These are phyloP conservation scores for Plotosus lineatus DNA, from an alignment of 2,113 vertebrate genomes.

Conservation along the genomic window DNA sequence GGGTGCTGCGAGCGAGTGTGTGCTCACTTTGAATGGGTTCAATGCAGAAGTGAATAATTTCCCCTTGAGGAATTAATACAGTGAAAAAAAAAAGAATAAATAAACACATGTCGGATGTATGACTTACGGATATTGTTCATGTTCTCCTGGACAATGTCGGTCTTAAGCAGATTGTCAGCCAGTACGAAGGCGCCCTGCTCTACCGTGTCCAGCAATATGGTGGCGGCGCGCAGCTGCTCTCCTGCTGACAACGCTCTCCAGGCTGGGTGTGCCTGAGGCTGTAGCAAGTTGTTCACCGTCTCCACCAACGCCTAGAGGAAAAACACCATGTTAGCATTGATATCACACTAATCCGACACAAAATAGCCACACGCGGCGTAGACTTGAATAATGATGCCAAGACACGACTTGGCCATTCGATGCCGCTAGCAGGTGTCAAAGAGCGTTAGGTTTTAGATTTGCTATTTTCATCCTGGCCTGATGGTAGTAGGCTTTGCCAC, in stretches of 20 bases:
- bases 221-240: constrained; percentile 90
- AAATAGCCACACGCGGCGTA: neutral
- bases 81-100: too few relatives aligned
- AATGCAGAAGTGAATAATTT: too few relatives aligned
- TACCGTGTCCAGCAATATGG: constrained; percentile 93
- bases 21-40: too few relatives aligned
- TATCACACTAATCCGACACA: constrained; percentile 1
- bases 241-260: constrained; percentile 87
- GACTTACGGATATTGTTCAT: constrained; percentile 96
- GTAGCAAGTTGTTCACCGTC: constrained; percentile 96
- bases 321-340: constrained; percentile 13
- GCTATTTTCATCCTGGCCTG: neutral
- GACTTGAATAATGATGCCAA: neutral
- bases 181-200: constrained; percentile 97
- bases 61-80: too few relatives aligned
- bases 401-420: neutral
- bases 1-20: too few relatives aligned
- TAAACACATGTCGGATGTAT: too few relatives aligned
- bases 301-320: constrained; percentile 91
- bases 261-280: constrained; percentile 85
- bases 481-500: neutral
- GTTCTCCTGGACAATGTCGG: constrained; percentile 94
- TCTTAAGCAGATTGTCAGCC: constrained; percentile 97
- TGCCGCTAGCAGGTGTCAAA: neutral
- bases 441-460: neutral